These are phyloP conservation scores for Columba janthina DNA, from an alignment of 2,113 vertebrate species.

Conservation along the genomic window DNA sequence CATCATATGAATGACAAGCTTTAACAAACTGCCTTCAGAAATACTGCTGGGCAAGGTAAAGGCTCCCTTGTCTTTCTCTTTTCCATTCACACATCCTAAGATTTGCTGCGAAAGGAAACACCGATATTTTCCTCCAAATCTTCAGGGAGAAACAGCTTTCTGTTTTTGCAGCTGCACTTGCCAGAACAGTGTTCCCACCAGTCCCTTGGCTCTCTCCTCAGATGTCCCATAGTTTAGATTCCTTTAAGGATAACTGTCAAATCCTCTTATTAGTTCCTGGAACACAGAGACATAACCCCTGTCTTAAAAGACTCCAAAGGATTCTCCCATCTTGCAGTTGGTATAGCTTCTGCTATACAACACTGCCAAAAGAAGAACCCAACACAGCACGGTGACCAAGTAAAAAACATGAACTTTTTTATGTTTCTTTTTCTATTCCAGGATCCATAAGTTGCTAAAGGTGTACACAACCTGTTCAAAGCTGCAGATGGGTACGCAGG, in stretches of 20 bases:
- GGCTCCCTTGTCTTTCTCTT: not conserved
- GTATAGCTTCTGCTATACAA: not conserved
- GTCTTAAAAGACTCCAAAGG: not conserved
- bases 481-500: not conserved
- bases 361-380: not conserved
- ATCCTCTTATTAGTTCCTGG: not conserved
- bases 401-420: not conserved
- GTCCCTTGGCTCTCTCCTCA: constrained; percentile 2
- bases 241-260: not conserved
- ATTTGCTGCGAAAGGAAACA: constrained; percentile 13
- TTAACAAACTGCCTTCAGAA: constrained; percentile 18
- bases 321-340: not conserved
- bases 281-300: not conserved
- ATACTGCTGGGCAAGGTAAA: not conserved
- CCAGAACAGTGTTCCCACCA: constrained; percentile 21
- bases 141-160: constrained; percentile 23
- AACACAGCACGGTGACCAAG: not conserved
- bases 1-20: not conserved
- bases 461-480: not conserved
- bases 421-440: not conserved
- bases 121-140: constrained; percentile 9
- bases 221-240: constrained; percentile 37
- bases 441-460: not conserved
- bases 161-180: constrained; percentile 62
- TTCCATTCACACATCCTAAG: constrained; percentile 25